These are phyloP conservation scores for Acyrthosiphon pisum DNA, from an alignment of 1,140 invertebrate genomes.

Conservation along the genomic window DNA sequence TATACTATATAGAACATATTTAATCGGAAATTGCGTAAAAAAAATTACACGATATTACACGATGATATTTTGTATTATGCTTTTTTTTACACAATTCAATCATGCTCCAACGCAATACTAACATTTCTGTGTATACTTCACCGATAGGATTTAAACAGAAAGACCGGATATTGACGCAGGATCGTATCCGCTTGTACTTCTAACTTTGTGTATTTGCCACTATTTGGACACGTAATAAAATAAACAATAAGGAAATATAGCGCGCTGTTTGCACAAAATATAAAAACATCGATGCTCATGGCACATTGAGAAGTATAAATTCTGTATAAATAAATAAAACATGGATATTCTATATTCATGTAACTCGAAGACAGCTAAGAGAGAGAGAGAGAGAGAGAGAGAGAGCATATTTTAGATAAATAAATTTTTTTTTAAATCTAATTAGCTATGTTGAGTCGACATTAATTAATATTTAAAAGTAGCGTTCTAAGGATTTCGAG, in stretches of 20 bases:
- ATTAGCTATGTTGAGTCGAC: too few species aligned
- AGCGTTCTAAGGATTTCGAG: too few species aligned
- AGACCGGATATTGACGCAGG: neutral
- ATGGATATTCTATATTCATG: neutral
- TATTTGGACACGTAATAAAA: neutral
- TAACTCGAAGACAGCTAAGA: neutral
- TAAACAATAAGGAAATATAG: neutral
- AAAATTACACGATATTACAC: constrained; percentile 21
- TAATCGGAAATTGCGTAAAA: neutral
- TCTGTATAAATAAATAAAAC: neutral
- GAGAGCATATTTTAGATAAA: neutral
- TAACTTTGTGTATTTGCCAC: neutral
- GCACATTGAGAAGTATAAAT: neutral
- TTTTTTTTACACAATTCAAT: neutral
- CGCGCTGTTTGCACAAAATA: neutral
- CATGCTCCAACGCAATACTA: neutral
- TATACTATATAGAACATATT: neutral
- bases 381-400: neutral
- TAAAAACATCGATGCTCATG: neutral
- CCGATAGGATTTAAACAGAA: neutral
- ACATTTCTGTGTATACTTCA: neutral
- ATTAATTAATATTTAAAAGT: too few species aligned
- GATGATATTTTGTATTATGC: neutral
- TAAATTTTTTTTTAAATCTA: neutral
- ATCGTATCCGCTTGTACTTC: neutral